These are phyloP conservation scores for Aradophagus sp. DNA, from an alignment of 1,140 invertebrate species.

Conservation along the genomic window DNA sequence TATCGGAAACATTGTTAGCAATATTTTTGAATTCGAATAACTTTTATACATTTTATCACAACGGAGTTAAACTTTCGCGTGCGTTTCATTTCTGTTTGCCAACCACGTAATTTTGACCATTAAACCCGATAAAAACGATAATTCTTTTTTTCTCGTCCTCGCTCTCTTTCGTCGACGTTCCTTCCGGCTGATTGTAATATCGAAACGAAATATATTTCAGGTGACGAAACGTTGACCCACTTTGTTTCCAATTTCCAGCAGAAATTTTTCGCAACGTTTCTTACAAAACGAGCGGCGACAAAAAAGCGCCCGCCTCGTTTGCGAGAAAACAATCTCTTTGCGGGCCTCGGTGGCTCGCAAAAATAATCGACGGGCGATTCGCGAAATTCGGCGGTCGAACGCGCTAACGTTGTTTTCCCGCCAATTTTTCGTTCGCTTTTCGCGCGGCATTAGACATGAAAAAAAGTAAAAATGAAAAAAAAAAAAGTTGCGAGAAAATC, in stretches of 20 bases:
- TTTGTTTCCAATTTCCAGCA: slow-evolving; percentile 43
- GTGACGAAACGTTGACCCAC: slow-evolving; percentile 33
- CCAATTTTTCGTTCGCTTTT: slow-evolving; percentile 27
- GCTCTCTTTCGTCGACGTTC: neutral
- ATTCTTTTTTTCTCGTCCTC: slow-evolving; percentile 5
- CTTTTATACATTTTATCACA: too few relatives aligned
- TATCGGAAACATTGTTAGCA: too few relatives aligned
- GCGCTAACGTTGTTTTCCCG: slow-evolving; percentile 39
- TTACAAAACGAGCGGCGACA: slow-evolving; percentile 39
- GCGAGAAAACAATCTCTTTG: slow-evolving; percentile 45
- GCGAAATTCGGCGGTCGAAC: slow-evolving; percentile 40
- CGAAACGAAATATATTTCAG: slow-evolving; percentile 30
- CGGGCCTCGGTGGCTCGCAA: slow-evolving; percentile 42
- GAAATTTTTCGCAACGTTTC: slow-evolving; percentile 44
- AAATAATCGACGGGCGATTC: slow-evolving; percentile 44
- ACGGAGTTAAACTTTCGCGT: too few relatives aligned
- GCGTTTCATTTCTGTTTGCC: too few relatives aligned
- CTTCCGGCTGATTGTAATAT: slow-evolving; percentile 44
- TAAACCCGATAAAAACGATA: too few relatives aligned
- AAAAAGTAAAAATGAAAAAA: too few relatives aligned
- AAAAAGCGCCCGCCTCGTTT: slow-evolving; percentile 31
- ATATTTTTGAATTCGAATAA: too few relatives aligned
- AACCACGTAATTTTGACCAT: too few relatives aligned
- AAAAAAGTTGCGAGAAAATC: too few relatives aligned
- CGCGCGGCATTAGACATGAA: slow-evolving; percentile 15